phyloP scores from a whole-genome alignment of 2,113 vertebrate species.

The Emydura subglobosa region DNA sequence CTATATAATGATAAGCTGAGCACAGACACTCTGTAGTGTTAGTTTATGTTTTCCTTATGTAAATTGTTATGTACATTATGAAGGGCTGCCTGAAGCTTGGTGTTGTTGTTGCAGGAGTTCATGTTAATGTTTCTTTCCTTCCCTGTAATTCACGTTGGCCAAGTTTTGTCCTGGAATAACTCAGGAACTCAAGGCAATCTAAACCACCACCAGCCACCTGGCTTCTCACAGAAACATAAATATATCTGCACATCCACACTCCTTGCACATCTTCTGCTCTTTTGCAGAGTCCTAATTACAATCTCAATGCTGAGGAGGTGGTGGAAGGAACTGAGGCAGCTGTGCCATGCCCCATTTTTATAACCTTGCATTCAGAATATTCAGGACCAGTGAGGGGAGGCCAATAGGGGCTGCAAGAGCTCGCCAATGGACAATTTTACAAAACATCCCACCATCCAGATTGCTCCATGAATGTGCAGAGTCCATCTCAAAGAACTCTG shows the following conservation, averaged over 20 bases:
- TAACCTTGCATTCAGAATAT: neutral
- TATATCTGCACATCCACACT: neutral
- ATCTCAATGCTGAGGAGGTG: neutral
- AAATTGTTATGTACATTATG: neutral
- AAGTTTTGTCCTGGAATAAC: neutral
- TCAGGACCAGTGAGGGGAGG: neutral
- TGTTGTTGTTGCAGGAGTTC: neutral
- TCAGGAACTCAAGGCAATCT: neutral
- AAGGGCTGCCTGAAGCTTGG: conserved; percentile 10
- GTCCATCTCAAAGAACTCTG: neutral
- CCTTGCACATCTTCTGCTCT: neutral
- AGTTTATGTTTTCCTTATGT: neutral
- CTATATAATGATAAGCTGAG: neutral
- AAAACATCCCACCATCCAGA: neutral
- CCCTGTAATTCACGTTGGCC: neutral
- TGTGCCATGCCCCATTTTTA: neutral
- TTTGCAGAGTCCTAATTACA: neutral
- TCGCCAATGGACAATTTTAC: neutral
- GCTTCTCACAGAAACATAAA: neutral
- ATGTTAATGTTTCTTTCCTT: neutral
- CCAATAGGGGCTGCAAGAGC: neutral
- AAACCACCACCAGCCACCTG: neutral
- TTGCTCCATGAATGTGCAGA: neutral
- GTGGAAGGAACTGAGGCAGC: neutral
- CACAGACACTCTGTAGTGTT: neutral